Evolutionary conservation across 2,113 vertebrate species (phyloP).

Genomic region (Gasterosteus nipponicus): DNA sequence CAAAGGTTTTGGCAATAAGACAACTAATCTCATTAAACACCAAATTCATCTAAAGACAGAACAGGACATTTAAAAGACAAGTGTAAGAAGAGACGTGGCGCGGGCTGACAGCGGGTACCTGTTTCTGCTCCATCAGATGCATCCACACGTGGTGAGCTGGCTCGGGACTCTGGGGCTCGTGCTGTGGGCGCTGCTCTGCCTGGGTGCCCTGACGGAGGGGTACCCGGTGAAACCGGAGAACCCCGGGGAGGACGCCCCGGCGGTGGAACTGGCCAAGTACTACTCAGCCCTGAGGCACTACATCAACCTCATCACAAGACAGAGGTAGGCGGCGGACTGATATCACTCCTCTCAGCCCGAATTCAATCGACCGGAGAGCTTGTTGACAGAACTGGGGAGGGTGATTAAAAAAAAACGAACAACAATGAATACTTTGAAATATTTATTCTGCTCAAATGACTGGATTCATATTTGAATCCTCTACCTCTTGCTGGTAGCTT

Average conservation of each 20-base stretch:
- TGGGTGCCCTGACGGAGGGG: conserved; percentile 89
- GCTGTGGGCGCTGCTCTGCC: conserved; percentile 89
- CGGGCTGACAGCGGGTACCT: neutral
- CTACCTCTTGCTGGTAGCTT: neutral
- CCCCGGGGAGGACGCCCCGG: conserved; percentile 92
- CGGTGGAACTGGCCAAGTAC: conserved; percentile 97
- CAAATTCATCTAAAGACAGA: neutral
- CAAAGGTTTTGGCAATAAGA: neutral
- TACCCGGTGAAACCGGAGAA: conserved; percentile 97
- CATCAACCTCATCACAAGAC: conserved; percentile 98
- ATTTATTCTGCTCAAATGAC: neutral
- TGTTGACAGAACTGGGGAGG: neutral
- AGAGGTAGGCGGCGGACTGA: conserved; percentile 85
- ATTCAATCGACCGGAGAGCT: neutral
- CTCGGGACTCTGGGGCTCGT: conserved; percentile 86
- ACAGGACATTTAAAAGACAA: neutral
- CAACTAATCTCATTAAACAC: neutral
- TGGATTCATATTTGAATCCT: neutral
- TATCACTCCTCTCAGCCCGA: neutral
- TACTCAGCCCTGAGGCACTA: conserved; percentile 98
- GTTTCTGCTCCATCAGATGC: conserved; percentile 82
- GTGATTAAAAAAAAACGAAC: neutral
- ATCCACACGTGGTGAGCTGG: conserved; percentile 86
- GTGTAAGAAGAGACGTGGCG: neutral
- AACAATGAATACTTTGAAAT: neutral